Percentiles rank a stretch among this genome's conserved stretches.
Conservation (phyloP, 2,797 vertebrate species). For the Rhynchotus rufescens region DNA sequence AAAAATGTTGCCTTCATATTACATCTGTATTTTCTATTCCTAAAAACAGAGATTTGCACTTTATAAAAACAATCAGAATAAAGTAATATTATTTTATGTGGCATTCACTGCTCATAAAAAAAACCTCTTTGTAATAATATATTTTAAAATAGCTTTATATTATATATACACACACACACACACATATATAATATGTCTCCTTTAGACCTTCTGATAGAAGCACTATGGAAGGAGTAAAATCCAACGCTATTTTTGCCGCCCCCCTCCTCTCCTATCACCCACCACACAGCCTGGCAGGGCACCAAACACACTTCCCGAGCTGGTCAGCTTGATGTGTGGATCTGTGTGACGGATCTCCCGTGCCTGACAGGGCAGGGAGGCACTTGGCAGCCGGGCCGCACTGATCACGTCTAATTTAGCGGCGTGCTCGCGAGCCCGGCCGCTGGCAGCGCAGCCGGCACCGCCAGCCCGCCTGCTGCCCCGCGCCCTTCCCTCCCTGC, state of each 20-base stretch:
- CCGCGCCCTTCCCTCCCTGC: not conserved
- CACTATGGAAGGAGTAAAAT: not conserved
- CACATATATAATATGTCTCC: not conserved
- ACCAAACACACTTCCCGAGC: not conserved
- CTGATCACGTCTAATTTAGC: accelerated
- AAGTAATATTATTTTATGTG: not conserved
- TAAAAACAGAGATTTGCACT: not conserved
- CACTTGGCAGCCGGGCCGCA: accelerated
- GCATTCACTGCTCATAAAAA: not conserved
- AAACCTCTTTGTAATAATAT: not conserved
- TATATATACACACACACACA: too few relatives aligned
- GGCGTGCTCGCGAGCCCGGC: accelerated
- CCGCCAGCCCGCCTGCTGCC: not conserved
- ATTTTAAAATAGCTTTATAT: not conserved
- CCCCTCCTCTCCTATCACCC: not conserved
- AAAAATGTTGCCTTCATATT: not conserved
- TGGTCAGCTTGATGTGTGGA: not conserved
- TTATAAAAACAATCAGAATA: not conserved
- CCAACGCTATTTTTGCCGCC: not conserved
- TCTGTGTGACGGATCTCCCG: not conserved
- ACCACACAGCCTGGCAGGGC: not conserved
- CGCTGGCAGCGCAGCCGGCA: not conserved
- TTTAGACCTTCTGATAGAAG: not conserved
- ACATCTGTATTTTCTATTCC: not conserved
- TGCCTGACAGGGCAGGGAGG: not conserved